These are phyloP conservation scores for Euzophera pinguis DNA, from an alignment of 2,888 invertebrate species.

Conservation along the genomic window DNA sequence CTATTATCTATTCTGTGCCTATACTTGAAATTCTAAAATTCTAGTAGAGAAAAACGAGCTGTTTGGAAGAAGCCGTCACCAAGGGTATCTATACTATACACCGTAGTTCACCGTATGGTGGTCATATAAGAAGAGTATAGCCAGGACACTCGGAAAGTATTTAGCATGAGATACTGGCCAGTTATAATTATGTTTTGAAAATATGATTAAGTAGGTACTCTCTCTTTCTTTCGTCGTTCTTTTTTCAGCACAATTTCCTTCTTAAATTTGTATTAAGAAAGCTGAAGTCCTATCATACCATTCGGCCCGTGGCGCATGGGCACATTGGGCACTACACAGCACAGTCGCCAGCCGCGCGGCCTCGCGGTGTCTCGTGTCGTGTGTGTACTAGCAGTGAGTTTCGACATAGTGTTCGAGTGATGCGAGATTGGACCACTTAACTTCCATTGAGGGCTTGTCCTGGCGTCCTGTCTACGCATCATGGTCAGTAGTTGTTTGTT, in stretches of 20 bases:
- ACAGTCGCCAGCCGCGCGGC: slow-evolving; percentile 56
- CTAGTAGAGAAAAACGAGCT: no score
- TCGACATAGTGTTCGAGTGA: slow-evolving; percentile 35
- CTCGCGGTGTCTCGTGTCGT: slow-evolving; percentile 39
- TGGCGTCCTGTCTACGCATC: slow-evolving; percentile 42
- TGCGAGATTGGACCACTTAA: slow-evolving; percentile 63
- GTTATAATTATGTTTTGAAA: no score
- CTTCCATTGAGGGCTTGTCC: slow-evolving; percentile 43
- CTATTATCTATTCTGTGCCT: no score
- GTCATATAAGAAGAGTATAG: no score
- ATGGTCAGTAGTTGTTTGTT: slow-evolving; percentile 44
- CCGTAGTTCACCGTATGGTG: no score
- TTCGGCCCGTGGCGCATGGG: not conserved
- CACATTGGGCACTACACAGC: slow-evolving; percentile 16
- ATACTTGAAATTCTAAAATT: no score
- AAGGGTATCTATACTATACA: no score
- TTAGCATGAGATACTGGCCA: no score
- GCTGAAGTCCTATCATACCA: not conserved
- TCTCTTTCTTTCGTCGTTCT: no score
- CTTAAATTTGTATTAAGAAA: not conserved
- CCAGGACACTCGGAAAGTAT: no score
- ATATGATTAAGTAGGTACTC: no score
- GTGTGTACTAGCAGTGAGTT: slow-evolving; percentile 2
- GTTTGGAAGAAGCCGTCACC: no score
- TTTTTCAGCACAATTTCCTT: not conserved